phyloP scores from a whole-genome alignment of 2,113 vertebrate species.

The Brachirus orientalis region DNA sequence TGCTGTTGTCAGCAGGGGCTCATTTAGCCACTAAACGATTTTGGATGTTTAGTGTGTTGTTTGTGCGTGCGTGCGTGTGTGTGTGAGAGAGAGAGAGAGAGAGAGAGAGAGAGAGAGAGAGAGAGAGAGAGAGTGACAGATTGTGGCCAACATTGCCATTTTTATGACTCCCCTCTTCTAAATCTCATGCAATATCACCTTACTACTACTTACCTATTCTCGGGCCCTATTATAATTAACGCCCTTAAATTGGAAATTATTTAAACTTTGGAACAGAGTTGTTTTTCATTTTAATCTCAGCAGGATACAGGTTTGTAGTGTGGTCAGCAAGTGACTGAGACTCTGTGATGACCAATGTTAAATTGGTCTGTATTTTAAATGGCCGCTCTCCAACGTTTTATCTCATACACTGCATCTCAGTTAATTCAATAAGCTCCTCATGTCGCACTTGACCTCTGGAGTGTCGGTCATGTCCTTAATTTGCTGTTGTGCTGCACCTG shows the following conservation, averaged over 20 bases:
- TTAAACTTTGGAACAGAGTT: no score
- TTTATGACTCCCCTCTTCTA: no score
- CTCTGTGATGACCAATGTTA: background rate
- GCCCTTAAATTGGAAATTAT: background rate
- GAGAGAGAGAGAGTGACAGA: background rate
- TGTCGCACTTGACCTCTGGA: slow-evolving; percentile 32
- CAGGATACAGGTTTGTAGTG: no score
- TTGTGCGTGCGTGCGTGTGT: background rate
- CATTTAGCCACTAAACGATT: slow-evolving; percentile 65
- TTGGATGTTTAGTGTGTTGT: slow-evolving; percentile 34
- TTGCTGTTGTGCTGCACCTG: slow-evolving; percentile 23
- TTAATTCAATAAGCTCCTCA: slow-evolving; percentile 21
- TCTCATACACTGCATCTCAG: slow-evolving; percentile 12
- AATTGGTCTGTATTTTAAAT: no score
- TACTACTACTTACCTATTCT: background rate
- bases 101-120: no score
- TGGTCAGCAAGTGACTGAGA: no score
- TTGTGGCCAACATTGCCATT: slow-evolving; percentile 25
- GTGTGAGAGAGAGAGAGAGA: no score
- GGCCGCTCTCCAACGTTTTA: slow-evolving; percentile 4
- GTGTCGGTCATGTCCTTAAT: slow-evolving; percentile 19
- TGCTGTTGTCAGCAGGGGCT: slow-evolving; percentile 60
- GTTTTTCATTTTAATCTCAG: background rate
- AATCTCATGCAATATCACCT: background rate
- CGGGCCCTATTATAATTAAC: background rate